Base-by-base conservation (phyloP, 2,797 vertebrate genomes). In the Cossypha niveicapilla region DNA sequence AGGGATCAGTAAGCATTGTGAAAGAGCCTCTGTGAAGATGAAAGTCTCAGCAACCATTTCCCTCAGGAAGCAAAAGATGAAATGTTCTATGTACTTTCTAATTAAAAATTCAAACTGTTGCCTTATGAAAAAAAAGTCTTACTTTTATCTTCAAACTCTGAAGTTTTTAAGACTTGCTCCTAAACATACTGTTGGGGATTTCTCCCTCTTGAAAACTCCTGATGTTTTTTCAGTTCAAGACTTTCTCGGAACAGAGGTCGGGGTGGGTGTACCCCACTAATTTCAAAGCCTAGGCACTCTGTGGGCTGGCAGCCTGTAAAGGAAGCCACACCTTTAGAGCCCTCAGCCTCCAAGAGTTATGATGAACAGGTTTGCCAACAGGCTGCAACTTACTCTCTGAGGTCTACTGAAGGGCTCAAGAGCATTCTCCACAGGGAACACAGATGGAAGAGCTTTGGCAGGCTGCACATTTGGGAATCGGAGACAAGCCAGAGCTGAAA, bases 1-100 rank as follows among this genome's bases (percentile, higher is more conserved):
- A 86, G 71, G 71, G 71, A 92, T 96, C 92, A 72, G 66, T 78
- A 83, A 82, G 74, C 71, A 93, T 79, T 89, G 88, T 89, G 67
- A 94, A 93, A 93, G 71, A 92, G 56, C 44, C 62, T 82, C 88
- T 93, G 63, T 93, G 86, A 94, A 96, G 93, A 96, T 91, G 63
- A 93, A 95, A 96, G 92, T 85, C 91, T 91, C 77, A 92, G 85
- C 63, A 91, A 87, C 41, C 60, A 77, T 39, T 80, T 93, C 88
- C 77, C 80, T 88, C 63, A 86, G 90, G 90, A 92, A 94, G 78
- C 1, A 3, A 70, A 89, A 87, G 63, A 89, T 73, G 34, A 94
- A 94, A 92, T 95, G 81, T 65, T 83, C 79, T 74, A 39, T 37
- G 23, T 81, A 62, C 50, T 90, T 68, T 42, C 35, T 86, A 92